A percentile compares a stretch with the other conserved stretches of the same genome.
Evolutionary conservation across 2,797 vertebrate genomes (phyloP).

Genomic region (Alfaro cultratus): DNA sequence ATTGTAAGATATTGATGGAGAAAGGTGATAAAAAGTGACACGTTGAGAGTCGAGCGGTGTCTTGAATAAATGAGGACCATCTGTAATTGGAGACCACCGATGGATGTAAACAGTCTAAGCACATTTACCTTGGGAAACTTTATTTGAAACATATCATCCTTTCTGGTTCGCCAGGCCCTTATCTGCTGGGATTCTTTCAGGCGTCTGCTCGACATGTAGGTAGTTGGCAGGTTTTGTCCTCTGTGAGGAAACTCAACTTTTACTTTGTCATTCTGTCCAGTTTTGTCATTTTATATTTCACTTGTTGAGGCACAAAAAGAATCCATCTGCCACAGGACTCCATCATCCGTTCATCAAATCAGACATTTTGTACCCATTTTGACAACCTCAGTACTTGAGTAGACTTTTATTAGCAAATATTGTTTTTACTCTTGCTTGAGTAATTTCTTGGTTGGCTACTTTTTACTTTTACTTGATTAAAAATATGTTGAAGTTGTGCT

Average conservation of each 20-base stretch:
- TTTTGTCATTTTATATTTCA: not conserved
- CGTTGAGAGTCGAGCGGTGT: not conserved
- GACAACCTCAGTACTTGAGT: not conserved
- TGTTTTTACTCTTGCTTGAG: too few species aligned
- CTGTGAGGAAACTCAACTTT: not conserved
- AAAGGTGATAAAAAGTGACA: not conserved
- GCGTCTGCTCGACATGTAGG: conserved; percentile 7
- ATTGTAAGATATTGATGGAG: not conserved
- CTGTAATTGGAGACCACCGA: too few species aligned
- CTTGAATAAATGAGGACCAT: too few species aligned
- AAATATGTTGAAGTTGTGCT: too few species aligned
- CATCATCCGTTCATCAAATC: not conserved
- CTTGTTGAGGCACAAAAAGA: not conserved
- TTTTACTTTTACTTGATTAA: too few species aligned
- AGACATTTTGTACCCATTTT: not conserved
- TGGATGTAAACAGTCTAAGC: not conserved
- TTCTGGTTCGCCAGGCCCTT: not conserved
- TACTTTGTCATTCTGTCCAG: not conserved
- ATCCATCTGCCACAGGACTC: not conserved
- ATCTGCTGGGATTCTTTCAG: conserved; percentile 10
- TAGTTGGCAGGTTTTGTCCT: conserved; percentile 3
- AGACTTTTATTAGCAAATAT: too few species aligned
- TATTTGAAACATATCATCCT: not conserved
- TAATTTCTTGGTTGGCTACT: too few species aligned
- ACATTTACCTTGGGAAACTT: not conserved